These are phyloP conservation scores for Drosophila vallismaia DNA, from an alignment of 2,888 invertebrate genomes.

Conservation along the genomic window DNA sequence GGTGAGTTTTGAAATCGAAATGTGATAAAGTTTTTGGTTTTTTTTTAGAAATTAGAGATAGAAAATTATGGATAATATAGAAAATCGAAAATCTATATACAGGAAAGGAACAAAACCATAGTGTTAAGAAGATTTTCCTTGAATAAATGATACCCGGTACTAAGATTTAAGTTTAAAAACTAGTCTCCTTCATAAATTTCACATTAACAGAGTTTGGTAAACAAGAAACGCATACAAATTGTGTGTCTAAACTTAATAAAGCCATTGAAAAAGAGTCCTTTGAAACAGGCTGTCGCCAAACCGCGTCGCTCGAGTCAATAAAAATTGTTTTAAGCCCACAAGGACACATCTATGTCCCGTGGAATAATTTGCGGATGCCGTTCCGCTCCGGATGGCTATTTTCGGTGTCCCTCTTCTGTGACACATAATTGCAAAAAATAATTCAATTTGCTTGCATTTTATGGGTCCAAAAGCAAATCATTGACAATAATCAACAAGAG, in stretches of 20 bases:
- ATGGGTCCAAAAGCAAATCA: conserved; percentile 73
- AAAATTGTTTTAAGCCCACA: background rate
- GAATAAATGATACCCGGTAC: too few species aligned
- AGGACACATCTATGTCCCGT: background rate
- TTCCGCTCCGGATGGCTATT: conserved; percentile 5
- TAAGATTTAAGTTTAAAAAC: too few species aligned
- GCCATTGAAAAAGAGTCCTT: background rate
- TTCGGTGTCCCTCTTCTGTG: conserved; percentile 15
- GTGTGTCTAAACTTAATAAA: background rate
- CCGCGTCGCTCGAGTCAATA: background rate
- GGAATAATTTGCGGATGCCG: conserved; percentile 14
- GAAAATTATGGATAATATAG: too few species aligned
- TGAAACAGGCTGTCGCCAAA: background rate
- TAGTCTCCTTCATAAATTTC: background rate
- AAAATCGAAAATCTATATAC: too few species aligned
- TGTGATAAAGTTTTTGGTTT: background rate
- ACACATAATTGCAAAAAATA: conserved; percentile 55
- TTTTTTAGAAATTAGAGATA: background rate
- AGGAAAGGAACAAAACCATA: too few species aligned
- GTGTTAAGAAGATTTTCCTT: too few species aligned
- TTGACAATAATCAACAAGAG: conserved; percentile 71
- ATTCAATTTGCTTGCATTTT: conserved; percentile 78
- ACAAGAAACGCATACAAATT: too few species aligned
- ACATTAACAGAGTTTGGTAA: background rate
- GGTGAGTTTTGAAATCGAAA: conserved; percentile 41